These are phyloP conservation scores for Nesospiza acunhae DNA, from an alignment of 2,113 vertebrate species.

Conservation along the genomic window DNA sequence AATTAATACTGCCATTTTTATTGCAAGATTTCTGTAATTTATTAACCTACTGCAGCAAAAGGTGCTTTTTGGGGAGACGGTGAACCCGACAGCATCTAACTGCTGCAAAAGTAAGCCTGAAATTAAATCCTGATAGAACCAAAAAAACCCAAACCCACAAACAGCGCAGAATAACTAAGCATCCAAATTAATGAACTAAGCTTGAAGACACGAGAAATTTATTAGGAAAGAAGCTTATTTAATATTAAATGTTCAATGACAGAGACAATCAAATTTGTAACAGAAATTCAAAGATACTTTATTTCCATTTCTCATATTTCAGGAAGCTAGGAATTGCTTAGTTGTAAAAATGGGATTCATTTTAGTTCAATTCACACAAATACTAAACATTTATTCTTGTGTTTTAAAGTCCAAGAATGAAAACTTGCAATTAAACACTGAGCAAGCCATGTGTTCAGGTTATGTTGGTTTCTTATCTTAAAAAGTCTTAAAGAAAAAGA, in stretches of 20 bases:
- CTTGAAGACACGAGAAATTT: constrained; percentile 76
- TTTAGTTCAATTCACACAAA: constrained; percentile 80
- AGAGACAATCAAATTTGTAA: constrained; percentile 81
- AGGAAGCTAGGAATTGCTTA: constrained; percentile 80
- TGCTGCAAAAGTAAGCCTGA: not conserved
- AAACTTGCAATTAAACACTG: constrained; percentile 83
- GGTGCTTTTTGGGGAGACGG: accelerated
- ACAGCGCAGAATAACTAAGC: constrained; percentile 34
- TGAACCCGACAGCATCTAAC: not conserved
- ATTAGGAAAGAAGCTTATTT: constrained; percentile 78
- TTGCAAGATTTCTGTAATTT: not conserved
- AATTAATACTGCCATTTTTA: not conserved
- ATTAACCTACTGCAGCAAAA: not conserved
- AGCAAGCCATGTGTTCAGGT: constrained; percentile 81
- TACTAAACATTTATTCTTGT: constrained; percentile 81
- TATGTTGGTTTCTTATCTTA: constrained; percentile 79
- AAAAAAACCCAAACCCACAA: not conserved
- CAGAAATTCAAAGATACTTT: constrained; percentile 85
- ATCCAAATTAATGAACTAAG: constrained; percentile 70
- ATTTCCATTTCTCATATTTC: constrained; percentile 81
- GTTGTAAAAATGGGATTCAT: constrained; percentile 81
- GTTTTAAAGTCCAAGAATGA: constrained; percentile 83
- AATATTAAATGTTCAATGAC: constrained; percentile 81
- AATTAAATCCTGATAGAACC: not conserved
- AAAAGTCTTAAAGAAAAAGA: constrained; percentile 81